phyloP scores from a whole-genome alignment of 1,140 invertebrate genomes.

The Aphaenogaster rudis region DNA sequence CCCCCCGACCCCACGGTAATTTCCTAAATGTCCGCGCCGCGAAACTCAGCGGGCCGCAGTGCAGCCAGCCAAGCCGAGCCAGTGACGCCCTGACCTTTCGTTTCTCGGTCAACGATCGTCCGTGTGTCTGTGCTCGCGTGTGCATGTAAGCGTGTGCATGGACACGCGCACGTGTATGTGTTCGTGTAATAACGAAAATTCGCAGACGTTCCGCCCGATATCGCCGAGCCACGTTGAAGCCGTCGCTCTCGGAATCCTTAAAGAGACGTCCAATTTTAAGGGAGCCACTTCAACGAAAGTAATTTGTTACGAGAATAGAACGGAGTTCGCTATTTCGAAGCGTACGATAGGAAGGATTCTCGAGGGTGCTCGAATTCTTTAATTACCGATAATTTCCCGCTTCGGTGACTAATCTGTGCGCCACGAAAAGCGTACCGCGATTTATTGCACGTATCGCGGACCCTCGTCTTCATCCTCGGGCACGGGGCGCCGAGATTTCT shows the following conservation, averaged over 20 bases:
- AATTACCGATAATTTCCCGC: neutral
- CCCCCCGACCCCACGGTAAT: conserved; percentile 25
- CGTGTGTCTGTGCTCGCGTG: conserved; percentile 28
- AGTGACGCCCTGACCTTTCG: conserved; percentile 64
- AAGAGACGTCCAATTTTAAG: conserved; percentile 43
- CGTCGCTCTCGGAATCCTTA: conserved; percentile 43
- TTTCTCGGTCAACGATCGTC: conserved; percentile 65
- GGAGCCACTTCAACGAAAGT: neutral
- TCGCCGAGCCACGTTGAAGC: conserved; percentile 4
- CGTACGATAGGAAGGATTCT: neutral
- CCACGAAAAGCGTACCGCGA: neutral
- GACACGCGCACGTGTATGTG: neutral
- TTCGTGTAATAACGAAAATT: conserved; percentile 41
- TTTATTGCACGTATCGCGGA: neutral
- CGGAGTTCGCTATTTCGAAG: neutral
- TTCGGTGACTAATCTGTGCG: neutral
- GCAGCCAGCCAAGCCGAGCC: conserved; percentile 56
- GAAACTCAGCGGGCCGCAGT: conserved; percentile 56
- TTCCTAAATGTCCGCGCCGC: conserved; percentile 62
- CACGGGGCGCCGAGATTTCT: too few relatives aligned
- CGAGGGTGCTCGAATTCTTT: neutral
- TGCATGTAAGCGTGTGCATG: neutral
- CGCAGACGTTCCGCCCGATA: conserved; percentile 46
- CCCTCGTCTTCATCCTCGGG: neutral
- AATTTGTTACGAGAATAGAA: conserved; percentile 29